Evolutionary conservation across 2,797 vertebrate species (phyloP).

Genomic region (Oceanodroma leucorhoa): DNA sequence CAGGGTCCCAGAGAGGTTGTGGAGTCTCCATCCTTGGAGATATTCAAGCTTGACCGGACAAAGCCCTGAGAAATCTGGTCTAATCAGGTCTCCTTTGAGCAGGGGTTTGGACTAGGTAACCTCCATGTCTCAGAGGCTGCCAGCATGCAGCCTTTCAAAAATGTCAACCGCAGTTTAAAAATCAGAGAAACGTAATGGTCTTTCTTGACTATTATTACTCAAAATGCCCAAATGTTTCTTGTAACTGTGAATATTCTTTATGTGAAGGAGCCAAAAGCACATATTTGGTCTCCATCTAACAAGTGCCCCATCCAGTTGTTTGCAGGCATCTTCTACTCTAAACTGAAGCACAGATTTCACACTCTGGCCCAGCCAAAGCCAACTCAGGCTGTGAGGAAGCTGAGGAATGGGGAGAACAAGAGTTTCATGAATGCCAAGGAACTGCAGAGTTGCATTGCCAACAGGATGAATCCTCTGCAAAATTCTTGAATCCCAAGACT

Average conservation of each 20-base stretch:
- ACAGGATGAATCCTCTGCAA: background rate
- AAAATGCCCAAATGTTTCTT: background rate
- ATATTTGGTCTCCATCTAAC: background rate
- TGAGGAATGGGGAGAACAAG: background rate
- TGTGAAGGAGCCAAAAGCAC: background rate
- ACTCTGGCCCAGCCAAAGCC: background rate
- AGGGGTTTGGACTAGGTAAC: background rate
- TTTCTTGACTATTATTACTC: background rate
- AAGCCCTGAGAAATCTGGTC: background rate
- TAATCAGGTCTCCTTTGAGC: background rate
- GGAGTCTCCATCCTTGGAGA: background rate
- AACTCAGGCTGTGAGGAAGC: background rate
- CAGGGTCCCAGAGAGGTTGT: background rate
- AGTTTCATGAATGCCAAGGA: background rate
- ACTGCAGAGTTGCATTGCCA: background rate
- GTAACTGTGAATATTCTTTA: background rate
- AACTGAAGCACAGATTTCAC: background rate
- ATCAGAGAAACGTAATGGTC: background rate
- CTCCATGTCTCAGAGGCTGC: background rate
- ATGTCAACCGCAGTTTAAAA: background rate
- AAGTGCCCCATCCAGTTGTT: background rate
- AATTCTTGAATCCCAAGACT: background rate
- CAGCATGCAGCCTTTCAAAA: background rate
- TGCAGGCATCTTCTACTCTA: background rate
- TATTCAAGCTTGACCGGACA: background rate